Evolutionary conservation across 1,140 invertebrate genomes (phyloP), one percentile per base, ranked within the genome.

Genomic region (Grapholita molesta): DNA sequence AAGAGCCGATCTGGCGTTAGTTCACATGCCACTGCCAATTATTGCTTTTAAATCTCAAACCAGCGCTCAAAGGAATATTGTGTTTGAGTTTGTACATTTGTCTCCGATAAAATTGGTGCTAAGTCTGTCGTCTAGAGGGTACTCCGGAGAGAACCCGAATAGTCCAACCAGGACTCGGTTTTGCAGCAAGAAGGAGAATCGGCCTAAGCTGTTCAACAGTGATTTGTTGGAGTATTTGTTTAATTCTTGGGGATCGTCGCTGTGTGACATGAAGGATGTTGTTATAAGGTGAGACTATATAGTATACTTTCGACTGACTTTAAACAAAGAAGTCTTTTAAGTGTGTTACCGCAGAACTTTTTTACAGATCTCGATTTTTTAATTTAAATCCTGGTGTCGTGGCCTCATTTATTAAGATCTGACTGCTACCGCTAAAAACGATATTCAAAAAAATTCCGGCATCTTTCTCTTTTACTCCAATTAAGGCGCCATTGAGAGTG

Each of bases 81-180:
- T 94, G 9, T 94, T 95, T 76, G 96, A 97, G 78, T 94, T 94
- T 72, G 88, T 96, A 25, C 95, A 95, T 80, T 80, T 96, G 57
- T 96, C 95, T 9, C 95, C 95, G 1, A 78, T 96, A 2, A 94
- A 94, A 75, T 82, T 96, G 52, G 91, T 93, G 38, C 86, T 97
- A 24, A 96, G 94, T 88, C 93, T 97, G 67, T 94, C 94, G 15
- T 94, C 95, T 57, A 89, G 93, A 77, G 94, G 94, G 3, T 94
- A 93, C 70, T 83, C 87, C 3, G 88, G 82, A 61, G 87, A 93
- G 21, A 85, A 82, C 48, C 78, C 83, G 1, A 86, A 87, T 25
- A 90, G 86, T 65, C 88, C 86, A 1, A 80, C 83, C 3, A 75
- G 88, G 25, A 86, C 82, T 23, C 88, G 87, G 35, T 91, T 92